These are phyloP conservation scores for Xiphophorus maculatus DNA, from an alignment of 2,113 vertebrate species.

Conservation along the genomic window DNA sequence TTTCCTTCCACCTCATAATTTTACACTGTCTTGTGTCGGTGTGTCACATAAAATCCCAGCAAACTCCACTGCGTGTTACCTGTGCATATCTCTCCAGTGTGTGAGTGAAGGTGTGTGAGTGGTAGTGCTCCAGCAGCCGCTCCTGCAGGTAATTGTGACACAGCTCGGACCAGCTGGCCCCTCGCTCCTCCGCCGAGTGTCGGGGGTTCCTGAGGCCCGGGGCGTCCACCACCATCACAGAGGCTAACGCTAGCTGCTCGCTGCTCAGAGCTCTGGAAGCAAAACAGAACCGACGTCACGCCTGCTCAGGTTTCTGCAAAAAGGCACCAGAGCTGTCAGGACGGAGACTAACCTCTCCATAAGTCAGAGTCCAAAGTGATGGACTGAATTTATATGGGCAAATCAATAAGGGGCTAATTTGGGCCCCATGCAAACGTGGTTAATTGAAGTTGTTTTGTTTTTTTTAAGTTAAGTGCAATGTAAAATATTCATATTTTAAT, in stretches of 20 bases:
- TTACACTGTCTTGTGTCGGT: neutral
- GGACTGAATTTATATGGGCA: no score
- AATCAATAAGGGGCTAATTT: no score
- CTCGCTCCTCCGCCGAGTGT: slow-evolving; percentile 81
- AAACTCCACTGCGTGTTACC: slow-evolving; percentile 73
- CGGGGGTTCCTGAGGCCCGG: slow-evolving; percentile 90
- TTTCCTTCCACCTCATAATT: neutral
- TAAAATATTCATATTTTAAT: no score
- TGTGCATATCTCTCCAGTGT: slow-evolving; percentile 82
- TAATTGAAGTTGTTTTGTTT: no score
- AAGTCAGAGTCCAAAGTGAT: no score
- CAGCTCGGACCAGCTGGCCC: slow-evolving; percentile 89
- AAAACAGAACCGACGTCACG: neutral
- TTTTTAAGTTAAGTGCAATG: no score
- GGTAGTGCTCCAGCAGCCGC: slow-evolving; percentile 87
- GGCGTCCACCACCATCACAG: slow-evolving; percentile 91
- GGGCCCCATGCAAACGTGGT: no score
- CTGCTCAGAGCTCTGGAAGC: slow-evolving; percentile 86
- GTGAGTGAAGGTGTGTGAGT: slow-evolving; percentile 83
- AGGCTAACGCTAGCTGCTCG: slow-evolving; percentile 87
- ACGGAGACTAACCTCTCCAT: no score
- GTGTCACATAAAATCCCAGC: neutral
- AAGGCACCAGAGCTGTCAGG: neutral
- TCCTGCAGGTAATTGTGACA: slow-evolving; percentile 94
- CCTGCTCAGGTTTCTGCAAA: neutral